Conservation (phyloP, 2,888 invertebrate genomes). For the Embidobia sp. region DNA sequence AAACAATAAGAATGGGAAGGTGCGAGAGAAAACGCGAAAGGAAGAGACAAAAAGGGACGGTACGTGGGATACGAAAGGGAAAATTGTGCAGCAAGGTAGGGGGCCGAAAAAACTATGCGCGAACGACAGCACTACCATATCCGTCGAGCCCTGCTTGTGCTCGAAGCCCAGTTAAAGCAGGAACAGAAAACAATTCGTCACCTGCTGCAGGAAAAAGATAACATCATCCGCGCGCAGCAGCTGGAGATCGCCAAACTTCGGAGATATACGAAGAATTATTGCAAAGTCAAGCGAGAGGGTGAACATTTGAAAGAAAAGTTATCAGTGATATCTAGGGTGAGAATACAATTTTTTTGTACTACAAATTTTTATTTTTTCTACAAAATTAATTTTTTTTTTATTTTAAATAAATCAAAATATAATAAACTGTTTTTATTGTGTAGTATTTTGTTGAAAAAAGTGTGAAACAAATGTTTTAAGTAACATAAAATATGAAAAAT, state of each 20-base stretch:
- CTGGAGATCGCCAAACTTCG: conserved; percentile 87
- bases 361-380: too few species aligned
- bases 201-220: conserved; percentile 87
- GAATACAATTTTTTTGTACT: too few species aligned
- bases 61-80: conserved; percentile 84
- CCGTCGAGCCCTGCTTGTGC: conserved; percentile 86
- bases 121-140: conserved; percentile 88
- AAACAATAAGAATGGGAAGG: too few species aligned
- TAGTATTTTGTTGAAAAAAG: too few species aligned
- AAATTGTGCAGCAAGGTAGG: conserved; percentile 73
- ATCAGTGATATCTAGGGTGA: not conserved
- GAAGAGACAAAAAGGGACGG: conserved; percentile 85
- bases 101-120: conserved; percentile 85
- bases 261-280: conserved; percentile 82
- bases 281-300: conserved; percentile 84
- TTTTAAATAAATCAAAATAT: too few species aligned
- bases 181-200: conserved; percentile 88
- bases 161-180: conserved; percentile 87
- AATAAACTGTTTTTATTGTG: too few species aligned
- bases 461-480: too few species aligned
- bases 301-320: conserved; percentile 1
- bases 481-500: too few species aligned
- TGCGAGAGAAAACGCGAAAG: conserved; percentile 86
- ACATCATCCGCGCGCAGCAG: conserved; percentile 87
- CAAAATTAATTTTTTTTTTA: too few species aligned